Evolutionary conservation across 2,888 invertebrate genomes (phyloP).

Genomic region (Balanococcus diminutus): DNA sequence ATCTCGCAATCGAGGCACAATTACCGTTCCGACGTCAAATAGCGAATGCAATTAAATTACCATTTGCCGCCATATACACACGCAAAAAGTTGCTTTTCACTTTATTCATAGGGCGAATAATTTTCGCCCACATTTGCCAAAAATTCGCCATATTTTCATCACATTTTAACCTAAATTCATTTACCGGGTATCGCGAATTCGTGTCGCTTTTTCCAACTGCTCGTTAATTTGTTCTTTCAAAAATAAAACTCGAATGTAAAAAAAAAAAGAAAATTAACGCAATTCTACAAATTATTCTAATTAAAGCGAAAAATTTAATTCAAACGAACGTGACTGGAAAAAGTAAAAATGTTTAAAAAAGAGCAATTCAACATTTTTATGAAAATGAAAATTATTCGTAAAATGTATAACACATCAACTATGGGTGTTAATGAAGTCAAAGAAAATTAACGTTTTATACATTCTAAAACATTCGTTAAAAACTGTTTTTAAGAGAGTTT

Average conservation of each 20-base stretch:
- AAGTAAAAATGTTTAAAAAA: background rate
- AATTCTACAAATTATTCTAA: constrained; percentile 20
- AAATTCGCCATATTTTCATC: constrained; percentile 22
- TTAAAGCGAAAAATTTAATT: constrained; percentile 18
- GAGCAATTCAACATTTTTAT: constrained; percentile 14
- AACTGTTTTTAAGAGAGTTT: background rate
- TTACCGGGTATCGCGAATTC: background rate
- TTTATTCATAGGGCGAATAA: background rate
- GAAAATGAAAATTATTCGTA: constrained; percentile 1
- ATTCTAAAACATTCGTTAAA: constrained; percentile 9
- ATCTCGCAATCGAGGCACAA: background rate
- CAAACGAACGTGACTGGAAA: constrained; percentile 20
- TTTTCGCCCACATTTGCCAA: constrained; percentile 8
- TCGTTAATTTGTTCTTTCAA: constrained; percentile 22
- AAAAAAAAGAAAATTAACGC: constrained; percentile 15
- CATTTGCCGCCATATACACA: background rate
- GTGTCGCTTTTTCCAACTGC: constrained; percentile 14
- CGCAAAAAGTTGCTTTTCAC: background rate
- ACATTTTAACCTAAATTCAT: background rate
- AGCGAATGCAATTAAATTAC: background rate
- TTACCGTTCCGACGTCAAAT: background rate
- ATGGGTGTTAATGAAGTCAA: constrained; percentile 4
- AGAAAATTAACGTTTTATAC: constrained; percentile 5
- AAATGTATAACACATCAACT: constrained; percentile 13
- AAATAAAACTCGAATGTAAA: background rate